phyloP scores from a whole-genome alignment of 2,797 vertebrate genomes.

The Dallia pectoralis region DNA sequence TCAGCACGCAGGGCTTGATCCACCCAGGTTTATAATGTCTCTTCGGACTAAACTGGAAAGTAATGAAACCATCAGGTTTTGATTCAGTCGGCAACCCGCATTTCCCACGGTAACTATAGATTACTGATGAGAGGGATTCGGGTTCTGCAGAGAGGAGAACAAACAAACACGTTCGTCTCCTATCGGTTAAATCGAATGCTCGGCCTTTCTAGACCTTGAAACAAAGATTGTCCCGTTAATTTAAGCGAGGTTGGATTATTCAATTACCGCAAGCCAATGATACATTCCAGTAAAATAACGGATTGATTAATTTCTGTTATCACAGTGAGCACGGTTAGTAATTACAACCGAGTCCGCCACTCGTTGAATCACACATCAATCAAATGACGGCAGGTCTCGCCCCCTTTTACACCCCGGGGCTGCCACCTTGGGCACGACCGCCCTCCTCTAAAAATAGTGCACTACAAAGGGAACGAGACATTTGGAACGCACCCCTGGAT shows the following conservation, averaged over 20 bases:
- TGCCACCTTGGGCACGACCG: constrained; percentile 24
- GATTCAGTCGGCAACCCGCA: constrained; percentile 35
- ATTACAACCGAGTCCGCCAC: constrained; percentile 82
- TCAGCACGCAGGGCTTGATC: no score
- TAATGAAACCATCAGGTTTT: constrained; percentile 14
- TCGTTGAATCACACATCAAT: constrained; percentile 78
- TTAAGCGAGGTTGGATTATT: constrained; percentile 71
- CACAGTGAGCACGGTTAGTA: constrained; percentile 80
- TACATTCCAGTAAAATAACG: constrained; percentile 75
- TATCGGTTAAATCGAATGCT: constrained; percentile 48
- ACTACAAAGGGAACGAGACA: neutral
- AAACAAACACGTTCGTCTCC: constrained; percentile 38
- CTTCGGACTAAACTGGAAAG: neutral
- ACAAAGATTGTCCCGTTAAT: constrained; percentile 30
- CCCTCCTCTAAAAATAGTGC: neutral
- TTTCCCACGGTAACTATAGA: constrained; percentile 39
- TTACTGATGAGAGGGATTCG: constrained; percentile 16
- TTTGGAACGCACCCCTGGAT: constrained; percentile 41
- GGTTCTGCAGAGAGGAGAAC: neutral
- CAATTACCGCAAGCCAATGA: constrained; percentile 71
- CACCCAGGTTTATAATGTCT: neutral
- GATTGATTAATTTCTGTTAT: constrained; percentile 89
- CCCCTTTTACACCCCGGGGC: neutral
- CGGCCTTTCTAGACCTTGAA: constrained; percentile 38
- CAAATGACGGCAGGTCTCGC: constrained; percentile 67